Evolutionary conservation across 2,888 invertebrate species (phyloP), one percentile per base, ranked within the genome.

Genomic region (Chrysopilus asiliformis): DNA sequence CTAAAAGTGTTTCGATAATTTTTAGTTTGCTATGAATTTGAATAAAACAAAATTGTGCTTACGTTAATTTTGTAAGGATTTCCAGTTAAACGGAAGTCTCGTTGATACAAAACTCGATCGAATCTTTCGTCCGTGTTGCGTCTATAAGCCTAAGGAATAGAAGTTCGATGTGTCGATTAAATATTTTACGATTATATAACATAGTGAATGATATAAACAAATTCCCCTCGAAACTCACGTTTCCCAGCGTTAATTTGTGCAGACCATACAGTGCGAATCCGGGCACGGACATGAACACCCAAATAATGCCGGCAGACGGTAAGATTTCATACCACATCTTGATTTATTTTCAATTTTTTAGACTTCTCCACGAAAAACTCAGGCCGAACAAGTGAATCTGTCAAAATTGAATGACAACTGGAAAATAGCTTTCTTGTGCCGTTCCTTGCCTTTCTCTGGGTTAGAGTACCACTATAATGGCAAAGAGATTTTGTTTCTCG

Each of bases 301-400:
- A 62, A 35, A 79, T 70, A 43, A 79, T 72, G 43, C 64, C 66
- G 43, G 70, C 68, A 49, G 72, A 68, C 10, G 79, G 79, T 49
- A 79, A 50, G 56, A 78, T 71, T 71, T 79, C 79, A 59, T 74
- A 79, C 79, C 79, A 79, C 79, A 79, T 79, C 55, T 49, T 58
- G 19, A 22, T 8, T 8, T 8, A 22, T 22, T 22, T 8, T 8
- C 22, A n/a, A n/a, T n/a, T n/a, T n/a, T n/a, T n/a, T n/a, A n/a
- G n/a, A n/a, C n/a, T n/a, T n/a, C n/a, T n/a, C n/a, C n/a, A n/a
- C n/a, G n/a, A n/a, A n/a, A n/a, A n/a, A n/a, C n/a, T n/a, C n/a
- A n/a, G n/a, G n/a, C n/a, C n/a, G n/a, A n/a, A n/a, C n/a, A n/a
- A n/a, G n/a, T n/a, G n/a, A n/a, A n/a, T n/a, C n/a, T n/a, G n/a